Percentiles rank a stretch among this genome's conserved stretches.
phyloP scores from a whole-genome alignment of 2,797 vertebrate genomes.

The Bradypus variegatus region DNA sequence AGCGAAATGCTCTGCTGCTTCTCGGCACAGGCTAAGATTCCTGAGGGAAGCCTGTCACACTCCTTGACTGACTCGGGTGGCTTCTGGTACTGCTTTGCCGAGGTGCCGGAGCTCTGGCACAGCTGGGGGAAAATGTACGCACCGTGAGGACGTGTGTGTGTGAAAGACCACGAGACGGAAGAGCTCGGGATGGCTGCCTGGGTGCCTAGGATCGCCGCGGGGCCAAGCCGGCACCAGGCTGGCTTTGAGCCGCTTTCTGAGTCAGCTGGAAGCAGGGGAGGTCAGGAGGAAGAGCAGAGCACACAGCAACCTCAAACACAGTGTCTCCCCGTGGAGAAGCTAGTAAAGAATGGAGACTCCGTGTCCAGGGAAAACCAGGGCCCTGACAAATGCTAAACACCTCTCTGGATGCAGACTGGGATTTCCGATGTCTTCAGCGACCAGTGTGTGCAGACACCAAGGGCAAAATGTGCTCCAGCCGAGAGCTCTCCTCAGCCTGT shows the following conservation, averaged over 20 bases:
- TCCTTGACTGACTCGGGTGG: neutral
- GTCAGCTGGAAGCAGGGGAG: neutral
- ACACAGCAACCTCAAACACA: neutral
- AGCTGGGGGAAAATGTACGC: neutral
- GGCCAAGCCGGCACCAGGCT: neutral
- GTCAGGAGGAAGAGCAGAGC: neutral
- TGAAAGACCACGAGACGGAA: neutral
- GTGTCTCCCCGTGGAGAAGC: slow-evolving; percentile 17
- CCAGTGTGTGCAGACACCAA: neutral
- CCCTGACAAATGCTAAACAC: neutral
- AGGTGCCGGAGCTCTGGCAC: neutral
- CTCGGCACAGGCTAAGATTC: neutral
- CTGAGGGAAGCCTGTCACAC: neutral
- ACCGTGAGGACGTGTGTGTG: neutral
- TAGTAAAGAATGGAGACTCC: neutral
- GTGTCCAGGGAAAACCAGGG: slow-evolving; percentile 37
- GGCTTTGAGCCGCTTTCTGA: neutral
- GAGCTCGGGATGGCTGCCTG: no score
- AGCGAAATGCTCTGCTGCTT: slow-evolving; percentile 2
- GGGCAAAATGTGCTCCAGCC: neutral
- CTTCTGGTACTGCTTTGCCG: neutral
- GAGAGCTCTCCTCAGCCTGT: neutral
- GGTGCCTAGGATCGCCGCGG: no score
- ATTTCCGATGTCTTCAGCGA: neutral
- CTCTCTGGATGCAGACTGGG: neutral